Conservation (phyloP, 1,140 invertebrate species). For the Drosophila prosaltans region DNA sequence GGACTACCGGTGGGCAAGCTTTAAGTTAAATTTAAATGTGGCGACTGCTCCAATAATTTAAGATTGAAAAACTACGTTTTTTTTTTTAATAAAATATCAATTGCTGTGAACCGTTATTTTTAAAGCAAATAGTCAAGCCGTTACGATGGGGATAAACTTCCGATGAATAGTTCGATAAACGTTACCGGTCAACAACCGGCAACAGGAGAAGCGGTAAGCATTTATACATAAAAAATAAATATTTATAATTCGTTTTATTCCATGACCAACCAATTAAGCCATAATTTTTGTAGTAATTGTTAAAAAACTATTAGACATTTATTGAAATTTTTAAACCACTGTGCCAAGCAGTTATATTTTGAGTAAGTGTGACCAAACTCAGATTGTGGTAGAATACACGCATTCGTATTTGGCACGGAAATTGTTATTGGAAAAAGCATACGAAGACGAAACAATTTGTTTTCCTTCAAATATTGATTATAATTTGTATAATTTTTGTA, state of each 20-base stretch:
- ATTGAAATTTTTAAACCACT: too few relatives aligned
- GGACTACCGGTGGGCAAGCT: constrained; percentile 83
- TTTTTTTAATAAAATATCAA: too few relatives aligned
- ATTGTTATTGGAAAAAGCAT: background rate
- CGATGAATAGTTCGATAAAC: background rate
- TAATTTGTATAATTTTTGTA: background rate
- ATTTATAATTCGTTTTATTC: too few relatives aligned
- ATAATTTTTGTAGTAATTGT: too few relatives aligned
- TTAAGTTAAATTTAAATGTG: constrained; percentile 81
- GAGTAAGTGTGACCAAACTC: background rate
- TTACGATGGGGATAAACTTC: background rate
- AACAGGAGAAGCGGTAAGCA: too few relatives aligned
- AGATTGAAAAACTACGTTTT: too few relatives aligned
- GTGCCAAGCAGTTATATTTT: background rate
- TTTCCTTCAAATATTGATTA: background rate
- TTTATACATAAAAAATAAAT: too few relatives aligned
- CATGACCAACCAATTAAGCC: too few relatives aligned
- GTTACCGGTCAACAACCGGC: too few relatives aligned
- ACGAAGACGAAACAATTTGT: background rate
- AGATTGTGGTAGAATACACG: background rate
- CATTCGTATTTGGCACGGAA: background rate
- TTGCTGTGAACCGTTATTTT: background rate
- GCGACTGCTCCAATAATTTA: constrained; percentile 6
- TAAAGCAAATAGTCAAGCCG: background rate
- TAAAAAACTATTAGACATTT: too few relatives aligned